Evolutionary conservation across 2,113 vertebrate genomes (phyloP).

Genomic region (Heterochromis multidens): DNA sequence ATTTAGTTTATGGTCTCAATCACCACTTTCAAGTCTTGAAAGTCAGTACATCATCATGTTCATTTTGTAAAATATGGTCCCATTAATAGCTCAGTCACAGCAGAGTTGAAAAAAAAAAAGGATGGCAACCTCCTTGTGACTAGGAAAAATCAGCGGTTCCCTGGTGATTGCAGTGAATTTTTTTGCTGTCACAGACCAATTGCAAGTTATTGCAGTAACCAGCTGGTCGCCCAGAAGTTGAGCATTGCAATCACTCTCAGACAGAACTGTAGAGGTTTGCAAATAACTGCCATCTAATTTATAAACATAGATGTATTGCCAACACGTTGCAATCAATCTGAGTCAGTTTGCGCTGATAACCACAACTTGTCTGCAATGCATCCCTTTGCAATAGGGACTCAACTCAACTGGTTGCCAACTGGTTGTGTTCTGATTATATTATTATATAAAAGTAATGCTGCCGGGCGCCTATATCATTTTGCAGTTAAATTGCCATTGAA

Average conservation of each 20-base stretch:
- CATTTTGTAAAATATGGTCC: neutral
- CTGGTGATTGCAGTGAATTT: too few species aligned
- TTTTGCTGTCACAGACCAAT: too few species aligned
- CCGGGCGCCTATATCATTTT: too few species aligned
- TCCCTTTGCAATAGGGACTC: too few species aligned
- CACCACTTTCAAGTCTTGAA: neutral
- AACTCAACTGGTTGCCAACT: too few species aligned
- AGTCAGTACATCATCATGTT: fast-evolving
- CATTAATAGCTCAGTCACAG: neutral
- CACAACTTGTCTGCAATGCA: too few species aligned
- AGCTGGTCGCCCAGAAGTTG: too few species aligned
- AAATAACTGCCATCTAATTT: neutral
- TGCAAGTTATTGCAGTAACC: neutral
- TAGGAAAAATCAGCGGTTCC: neutral
- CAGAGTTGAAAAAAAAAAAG: neutral
- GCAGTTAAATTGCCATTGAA: too few species aligned
- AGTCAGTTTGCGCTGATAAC: too few species aligned
- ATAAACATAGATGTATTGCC: neutral
- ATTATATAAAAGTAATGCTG: too few species aligned
- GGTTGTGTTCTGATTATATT: too few species aligned
- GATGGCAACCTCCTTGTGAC: neutral
- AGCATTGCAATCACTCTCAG: neutral
- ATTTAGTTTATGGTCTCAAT: neutral
- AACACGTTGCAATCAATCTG: neutral
- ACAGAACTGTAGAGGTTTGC: neutral